A percentile compares a stretch with the other conserved stretches of the same genome.
phyloP scores from a whole-genome alignment of 2,113 vertebrate species.

The Hippocampus abdominalis region DNA sequence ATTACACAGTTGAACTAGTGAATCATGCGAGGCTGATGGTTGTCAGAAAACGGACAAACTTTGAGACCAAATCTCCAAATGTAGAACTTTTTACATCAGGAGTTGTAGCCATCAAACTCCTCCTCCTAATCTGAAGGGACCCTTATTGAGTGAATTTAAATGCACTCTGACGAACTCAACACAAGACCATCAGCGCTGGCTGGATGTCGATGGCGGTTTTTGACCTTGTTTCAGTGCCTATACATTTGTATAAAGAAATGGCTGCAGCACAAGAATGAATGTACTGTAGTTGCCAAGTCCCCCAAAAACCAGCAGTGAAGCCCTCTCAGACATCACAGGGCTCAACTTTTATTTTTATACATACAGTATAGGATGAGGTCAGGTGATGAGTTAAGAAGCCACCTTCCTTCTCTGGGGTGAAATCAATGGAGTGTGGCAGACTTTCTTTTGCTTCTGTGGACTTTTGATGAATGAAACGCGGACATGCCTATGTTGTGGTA shows the following conservation, averaged over 20 bases:
- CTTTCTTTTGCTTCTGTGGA: conserved; percentile 55
- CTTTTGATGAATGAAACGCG: conserved; percentile 49
- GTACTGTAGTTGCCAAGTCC: conserved; percentile 36
- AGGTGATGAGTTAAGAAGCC: conserved; percentile 51
- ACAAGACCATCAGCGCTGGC: conserved; percentile 14
- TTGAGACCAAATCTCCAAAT: neutral
- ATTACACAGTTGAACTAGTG: neutral
- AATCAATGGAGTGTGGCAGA: conserved; percentile 65
- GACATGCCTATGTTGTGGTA: conserved; percentile 45
- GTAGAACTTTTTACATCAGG: neutral
- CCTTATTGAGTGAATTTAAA: conserved; percentile 15
- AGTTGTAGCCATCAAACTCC: neutral
- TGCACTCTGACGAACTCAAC: conserved; percentile 3
- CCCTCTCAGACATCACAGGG: conserved; percentile 29
- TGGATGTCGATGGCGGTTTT: neutral
- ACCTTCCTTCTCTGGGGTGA: conserved; percentile 75
- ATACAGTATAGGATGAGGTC: conserved; percentile 20
- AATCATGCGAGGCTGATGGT: neutral
- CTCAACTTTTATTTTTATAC: conserved; percentile 21
- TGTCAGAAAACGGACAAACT: neutral
- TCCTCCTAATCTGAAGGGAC: neutral
- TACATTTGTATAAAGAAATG: conserved; percentile 23
- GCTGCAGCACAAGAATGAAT: conserved; percentile 63
- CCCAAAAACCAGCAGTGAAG: conserved; percentile 50
- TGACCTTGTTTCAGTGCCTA: conserved; percentile 56